A percentile compares a stretch with the other conserved stretches of the same genome.
Conservation (phyloP, 2,888 invertebrate genomes). For the Pediacus dermestoides region DNA sequence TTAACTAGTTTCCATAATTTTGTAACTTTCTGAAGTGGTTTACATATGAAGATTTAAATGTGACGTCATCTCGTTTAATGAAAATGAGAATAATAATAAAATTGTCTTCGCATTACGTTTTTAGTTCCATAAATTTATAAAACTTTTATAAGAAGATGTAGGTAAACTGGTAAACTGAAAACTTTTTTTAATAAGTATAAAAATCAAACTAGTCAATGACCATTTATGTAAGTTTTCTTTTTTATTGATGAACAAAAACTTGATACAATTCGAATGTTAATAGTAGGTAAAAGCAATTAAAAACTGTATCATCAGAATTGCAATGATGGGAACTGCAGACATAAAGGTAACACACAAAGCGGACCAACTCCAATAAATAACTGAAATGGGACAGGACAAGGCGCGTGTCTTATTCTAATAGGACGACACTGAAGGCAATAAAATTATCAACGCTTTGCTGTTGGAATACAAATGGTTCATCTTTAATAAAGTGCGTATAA, state of each 20-base stretch:
- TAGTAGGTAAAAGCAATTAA: constrained; percentile 22
- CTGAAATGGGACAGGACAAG: constrained; percentile 37
- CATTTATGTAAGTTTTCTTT: too few relatives aligned
- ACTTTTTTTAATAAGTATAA: too few relatives aligned
- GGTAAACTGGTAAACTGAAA: too few relatives aligned
- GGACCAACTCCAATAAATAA: constrained; percentile 36
- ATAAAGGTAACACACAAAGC: constrained; percentile 41
- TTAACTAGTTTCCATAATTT: too few relatives aligned
- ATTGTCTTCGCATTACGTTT: too few relatives aligned
- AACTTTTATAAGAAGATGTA: too few relatives aligned
- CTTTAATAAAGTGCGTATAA: constrained; percentile 37
- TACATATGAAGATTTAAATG: too few relatives aligned
- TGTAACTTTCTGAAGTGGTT: too few relatives aligned
- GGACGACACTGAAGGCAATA: constrained; percentile 45
- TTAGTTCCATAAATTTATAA: too few relatives aligned
- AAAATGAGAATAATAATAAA: too few relatives aligned
- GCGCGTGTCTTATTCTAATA: constrained; percentile 47
- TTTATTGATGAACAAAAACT: constrained; percentile 7
- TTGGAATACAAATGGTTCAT: constrained; percentile 49
- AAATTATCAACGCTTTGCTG: constrained; percentile 49
- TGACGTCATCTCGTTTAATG: too few relatives aligned
- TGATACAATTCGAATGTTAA: constrained; percentile 7
- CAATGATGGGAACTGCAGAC: constrained; percentile 41
- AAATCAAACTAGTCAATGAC: too few relatives aligned
- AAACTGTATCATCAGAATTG: constrained; percentile 29